Base-by-base conservation (phyloP, 2,797 vertebrate species). In the Xiphorhynchus erythropygius region DNA sequence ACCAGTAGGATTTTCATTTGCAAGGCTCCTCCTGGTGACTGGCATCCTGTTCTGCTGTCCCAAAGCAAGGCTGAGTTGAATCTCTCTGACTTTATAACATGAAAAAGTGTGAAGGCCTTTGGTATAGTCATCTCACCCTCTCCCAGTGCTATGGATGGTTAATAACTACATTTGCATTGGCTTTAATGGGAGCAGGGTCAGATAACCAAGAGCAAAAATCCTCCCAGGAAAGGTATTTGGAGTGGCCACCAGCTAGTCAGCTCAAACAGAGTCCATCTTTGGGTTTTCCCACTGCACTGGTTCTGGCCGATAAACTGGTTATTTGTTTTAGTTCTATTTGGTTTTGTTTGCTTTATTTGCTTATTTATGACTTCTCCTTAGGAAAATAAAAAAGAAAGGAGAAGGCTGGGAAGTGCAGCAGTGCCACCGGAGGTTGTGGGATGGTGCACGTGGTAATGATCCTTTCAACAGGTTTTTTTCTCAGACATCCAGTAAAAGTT, bases 321-420 rank as follows among this genome's bases (percentile, higher is more conserved):
- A 1, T 75, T 87, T 17, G 0, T 53, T 74, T 89, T 59, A 52
- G 59, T 77, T 70, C 52, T 87, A 0, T 59, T 84, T 69, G 25
- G 28, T 18, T 76, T 73, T 81, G 11, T 87, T 93, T 83, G 32
- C n/a, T 77, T 67, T 56, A 32, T 83, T 84, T 87, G 67, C 55
- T 90, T 79, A 95, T 89, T 96, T 97, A 95, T 93, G 62, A 89
- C 88, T 95, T 94, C 82, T 71, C 68, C 91, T 90, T 86, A 83
- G 92, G 42, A 3, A 24, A 18, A 39, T 17, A 30, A 30, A 14
- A 59, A n/a, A 21, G 24, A 33, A 33, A 27, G 13, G 57, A 52
- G 6, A 46, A 32, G 25, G 18, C 85, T 94, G 68, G n/a, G 83
- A 84, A 78, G 69, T 89, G 16, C 33, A 83, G 83, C 91, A 87